phyloP scores from a whole-genome alignment of 1,140 invertebrate species.

The Caenorhabditis brenneri region DNA sequence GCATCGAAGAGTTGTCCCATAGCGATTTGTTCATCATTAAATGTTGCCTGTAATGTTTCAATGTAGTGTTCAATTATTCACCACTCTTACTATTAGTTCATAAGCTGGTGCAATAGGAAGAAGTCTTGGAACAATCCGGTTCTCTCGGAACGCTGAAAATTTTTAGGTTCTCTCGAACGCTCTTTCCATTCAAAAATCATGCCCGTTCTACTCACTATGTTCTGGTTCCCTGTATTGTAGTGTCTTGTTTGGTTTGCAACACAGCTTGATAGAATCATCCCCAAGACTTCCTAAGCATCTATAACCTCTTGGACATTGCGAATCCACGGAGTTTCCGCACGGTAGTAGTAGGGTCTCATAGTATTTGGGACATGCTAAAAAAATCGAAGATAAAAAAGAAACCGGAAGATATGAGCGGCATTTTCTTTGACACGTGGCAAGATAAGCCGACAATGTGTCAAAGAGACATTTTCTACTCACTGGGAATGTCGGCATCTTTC shows the following conservation, averaged over 20 bases:
- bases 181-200: neutral
- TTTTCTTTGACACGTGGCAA: constrained; percentile 6
- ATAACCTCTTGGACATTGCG: constrained; percentile 10
- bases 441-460: neutral
- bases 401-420: neutral
- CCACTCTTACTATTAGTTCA: neutral
- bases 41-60: neutral
- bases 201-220: constrained; percentile 1
- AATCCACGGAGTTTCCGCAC: constrained; percentile 5
- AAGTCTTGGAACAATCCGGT: neutral
- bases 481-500: constrained; percentile 32
- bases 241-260: constrained; percentile 27
- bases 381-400: neutral
- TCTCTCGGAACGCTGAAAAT: constrained; percentile 27
- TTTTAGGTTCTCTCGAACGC: neutral
- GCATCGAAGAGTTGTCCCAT: constrained; percentile 32
- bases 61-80: neutral
- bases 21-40: neutral
- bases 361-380: constrained; percentile 5
- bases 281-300: neutral
- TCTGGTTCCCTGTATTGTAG: constrained; percentile 28
- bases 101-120: neutral
- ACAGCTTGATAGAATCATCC: constrained; percentile 10
- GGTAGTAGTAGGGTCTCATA: constrained; percentile 3
- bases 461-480: neutral